phyloP scores from a whole-genome alignment of 2,113 vertebrate genomes.

The Hiodon tergisus region DNA sequence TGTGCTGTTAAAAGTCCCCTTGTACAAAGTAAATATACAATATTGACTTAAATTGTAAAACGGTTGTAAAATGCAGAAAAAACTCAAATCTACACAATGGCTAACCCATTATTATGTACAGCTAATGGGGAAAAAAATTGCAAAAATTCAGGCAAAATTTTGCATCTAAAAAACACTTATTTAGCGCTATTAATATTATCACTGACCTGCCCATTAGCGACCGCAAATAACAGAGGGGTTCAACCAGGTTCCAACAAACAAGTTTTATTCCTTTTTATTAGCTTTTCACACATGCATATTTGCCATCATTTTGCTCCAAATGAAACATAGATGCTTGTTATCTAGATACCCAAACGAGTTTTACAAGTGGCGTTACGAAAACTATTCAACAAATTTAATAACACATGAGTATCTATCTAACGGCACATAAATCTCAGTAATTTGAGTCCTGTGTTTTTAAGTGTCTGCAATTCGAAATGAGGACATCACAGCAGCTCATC shows the following conservation, averaged over 20 bases:
- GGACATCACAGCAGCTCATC: too few species aligned
- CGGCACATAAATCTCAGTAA: neutral
- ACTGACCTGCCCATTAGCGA: neutral
- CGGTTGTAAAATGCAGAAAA: too few species aligned
- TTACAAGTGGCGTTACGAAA: conserved; percentile 32
- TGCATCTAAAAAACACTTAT: too few species aligned
- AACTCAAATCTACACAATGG: too few species aligned
- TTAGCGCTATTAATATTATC: neutral
- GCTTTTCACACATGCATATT: conserved; percentile 5
- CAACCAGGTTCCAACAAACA: neutral
- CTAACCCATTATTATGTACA: too few species aligned
- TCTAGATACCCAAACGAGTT: conserved; percentile 1
- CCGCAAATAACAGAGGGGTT: neutral
- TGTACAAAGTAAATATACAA: too few species aligned
- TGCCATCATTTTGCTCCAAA: neutral
- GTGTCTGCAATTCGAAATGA: too few species aligned
- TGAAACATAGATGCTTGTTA: conserved; percentile 3
- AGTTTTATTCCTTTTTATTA: conserved; percentile 4
- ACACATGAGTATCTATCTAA: conserved; percentile 17
- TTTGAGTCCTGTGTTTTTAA: neutral
- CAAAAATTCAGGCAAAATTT: too few species aligned
- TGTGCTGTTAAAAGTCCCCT: neutral
- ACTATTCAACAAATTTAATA: conserved; percentile 35
- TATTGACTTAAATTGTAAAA: too few species aligned
- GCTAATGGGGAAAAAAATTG: too few species aligned